Evolutionary conservation across 2,113 vertebrate genomes (phyloP), one percentile per base, ranked within the genome.

Genomic region (Ptychochromis oligacanthus): DNA sequence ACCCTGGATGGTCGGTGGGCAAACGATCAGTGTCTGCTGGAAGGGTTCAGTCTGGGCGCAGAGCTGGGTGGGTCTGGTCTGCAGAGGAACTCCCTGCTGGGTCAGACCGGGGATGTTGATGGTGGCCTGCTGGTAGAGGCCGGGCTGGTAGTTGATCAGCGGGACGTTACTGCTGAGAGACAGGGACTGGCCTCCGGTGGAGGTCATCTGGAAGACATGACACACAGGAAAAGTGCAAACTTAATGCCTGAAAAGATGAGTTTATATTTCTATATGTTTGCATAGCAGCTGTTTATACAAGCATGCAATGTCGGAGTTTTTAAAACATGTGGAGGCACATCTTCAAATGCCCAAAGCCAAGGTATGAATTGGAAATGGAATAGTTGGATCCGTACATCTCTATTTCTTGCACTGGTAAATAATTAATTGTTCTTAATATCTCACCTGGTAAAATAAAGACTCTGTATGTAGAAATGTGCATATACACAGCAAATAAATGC

Each of bases 1-100:
- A 99, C 98, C 97, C 91, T 99, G 98, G 89, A 99, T 98, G 93
- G 98, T 97, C 72, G 98, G 97, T 54, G 98, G 98, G 87, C 98
- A 99, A 8, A 99, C 98, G 26, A 99, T 99, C 93, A 99, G 98
- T 0, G 98, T 99, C 80, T 99, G 98, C 88, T 99, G 98, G 96
- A 98, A 99, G 24, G 98, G 98, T 72, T 99, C 98, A 0, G 97
- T 95, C 93, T 99, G 98, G 4, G 97, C 93, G 79, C 98, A 99
- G 89, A 99, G 97, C 95, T 98, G 98, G 54, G 97, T 95, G 84
- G 98, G 96, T 87, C 98, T 96, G 88, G 97, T 96, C 87, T 98
- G 98, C 89, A 99, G 88, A 24, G 98, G 97, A 36, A 99, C 97
- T 0, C 97, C 96, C 91, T 98, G 98, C 72, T 99, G 98, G 26